A percentile compares a stretch with the other conserved stretches of the same genome.
These are phyloP conservation scores for Sarcophaga subvicina DNA, from an alignment of 2,888 invertebrate species.

Conservation along the genomic window DNA sequence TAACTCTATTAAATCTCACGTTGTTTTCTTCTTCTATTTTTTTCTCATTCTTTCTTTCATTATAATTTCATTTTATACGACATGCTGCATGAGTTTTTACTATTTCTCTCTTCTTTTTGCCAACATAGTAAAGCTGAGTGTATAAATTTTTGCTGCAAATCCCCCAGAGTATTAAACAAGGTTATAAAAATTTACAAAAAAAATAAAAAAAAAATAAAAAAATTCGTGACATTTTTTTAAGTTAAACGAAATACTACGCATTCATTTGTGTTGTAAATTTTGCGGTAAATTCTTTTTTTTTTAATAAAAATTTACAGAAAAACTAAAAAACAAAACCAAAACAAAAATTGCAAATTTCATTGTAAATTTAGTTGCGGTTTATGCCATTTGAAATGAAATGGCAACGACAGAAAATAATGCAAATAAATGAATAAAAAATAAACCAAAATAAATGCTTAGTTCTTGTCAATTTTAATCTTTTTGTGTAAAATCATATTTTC, in stretches of 20 bases:
- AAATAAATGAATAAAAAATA: background rate
- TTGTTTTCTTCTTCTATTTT: background rate
- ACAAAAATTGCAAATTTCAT: background rate
- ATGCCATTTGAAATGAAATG: background rate
- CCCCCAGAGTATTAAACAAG: background rate
- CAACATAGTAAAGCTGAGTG: background rate
- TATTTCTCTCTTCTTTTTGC: too few relatives aligned
- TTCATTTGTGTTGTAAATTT: background rate
- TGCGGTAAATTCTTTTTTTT: background rate
- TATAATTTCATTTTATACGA: background rate
- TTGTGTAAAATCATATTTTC: background rate
- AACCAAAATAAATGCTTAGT: background rate
- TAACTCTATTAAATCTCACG: slow-evolving; percentile 51
- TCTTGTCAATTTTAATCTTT: background rate
- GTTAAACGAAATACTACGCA: background rate
- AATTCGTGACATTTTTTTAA: too few relatives aligned
- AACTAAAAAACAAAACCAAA: background rate
- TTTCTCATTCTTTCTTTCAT: background rate
- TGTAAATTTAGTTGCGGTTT: background rate
- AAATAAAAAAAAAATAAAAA: too few relatives aligned
- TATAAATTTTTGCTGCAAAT: background rate
- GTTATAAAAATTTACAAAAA: too few relatives aligned
- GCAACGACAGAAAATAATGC: background rate
- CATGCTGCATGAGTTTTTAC: background rate
- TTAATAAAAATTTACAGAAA: background rate